phyloP scores from a whole-genome alignment of 2,797 vertebrate genomes.

The Smutsia temminckii region DNA sequence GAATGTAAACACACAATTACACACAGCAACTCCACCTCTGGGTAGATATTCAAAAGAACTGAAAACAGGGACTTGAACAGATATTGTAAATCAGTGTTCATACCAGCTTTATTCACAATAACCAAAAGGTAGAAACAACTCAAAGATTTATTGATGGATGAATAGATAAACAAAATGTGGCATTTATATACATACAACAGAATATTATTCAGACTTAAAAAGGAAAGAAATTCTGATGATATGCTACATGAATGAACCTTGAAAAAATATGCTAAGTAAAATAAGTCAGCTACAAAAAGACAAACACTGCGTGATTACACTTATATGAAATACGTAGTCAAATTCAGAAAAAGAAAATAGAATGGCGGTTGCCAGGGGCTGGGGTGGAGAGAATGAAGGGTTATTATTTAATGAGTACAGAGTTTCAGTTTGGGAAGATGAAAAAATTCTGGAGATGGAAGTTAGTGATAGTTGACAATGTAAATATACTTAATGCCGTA shows the following conservation, averaged over 20 bases:
- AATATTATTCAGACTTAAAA: constrained; percentile 7
- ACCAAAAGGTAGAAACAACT: not conserved
- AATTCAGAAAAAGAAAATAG: not conserved
- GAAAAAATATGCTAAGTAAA: not conserved
- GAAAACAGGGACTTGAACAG: not conserved
- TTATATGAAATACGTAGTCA: not conserved
- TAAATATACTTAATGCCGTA: not conserved
- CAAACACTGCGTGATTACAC: not conserved
- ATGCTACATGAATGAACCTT: not conserved
- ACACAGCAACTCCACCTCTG: not conserved
- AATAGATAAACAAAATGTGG: not conserved
- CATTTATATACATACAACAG: not conserved
- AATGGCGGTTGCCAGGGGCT: not conserved
- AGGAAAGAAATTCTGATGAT: not conserved
- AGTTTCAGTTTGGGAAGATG: not conserved
- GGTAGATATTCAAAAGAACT: not conserved
- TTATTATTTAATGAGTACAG: not conserved
- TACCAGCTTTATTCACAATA: not conserved
- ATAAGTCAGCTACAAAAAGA: not conserved
- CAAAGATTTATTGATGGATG: not conserved
- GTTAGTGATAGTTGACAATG: not conserved
- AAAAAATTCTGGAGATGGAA: not conserved
- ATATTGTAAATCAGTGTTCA: not conserved
- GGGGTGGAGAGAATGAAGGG: not conserved
- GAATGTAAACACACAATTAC: not conserved